Percentiles rank a stretch among this genome's conserved stretches.
Conservation (phyloP, 2,888 invertebrate genomes). For the Parnassius smintheus region DNA sequence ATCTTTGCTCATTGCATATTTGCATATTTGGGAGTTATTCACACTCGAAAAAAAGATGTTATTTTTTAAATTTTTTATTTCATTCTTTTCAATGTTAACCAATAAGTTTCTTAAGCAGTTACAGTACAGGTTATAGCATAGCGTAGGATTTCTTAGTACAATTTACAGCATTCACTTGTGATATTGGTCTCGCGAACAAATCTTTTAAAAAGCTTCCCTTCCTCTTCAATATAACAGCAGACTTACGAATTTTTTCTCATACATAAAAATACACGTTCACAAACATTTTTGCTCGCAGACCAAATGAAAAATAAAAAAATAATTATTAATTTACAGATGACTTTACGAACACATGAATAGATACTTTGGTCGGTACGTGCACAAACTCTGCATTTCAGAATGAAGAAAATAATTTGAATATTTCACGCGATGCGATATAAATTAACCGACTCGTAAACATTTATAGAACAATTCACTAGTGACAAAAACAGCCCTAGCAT, state of each 20-base stretch:
- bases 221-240: constrained; percentile 8
- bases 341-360: background rate
- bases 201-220: constrained; percentile 16
- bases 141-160: constrained; percentile 49
- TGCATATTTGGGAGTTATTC: no score
- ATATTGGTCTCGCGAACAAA: constrained; percentile 31
- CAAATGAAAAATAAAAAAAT: constrained; percentile 32
- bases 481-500: no score
- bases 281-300: constrained; percentile 26
- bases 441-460: no score
- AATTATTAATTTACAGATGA: constrained; percentile 38
- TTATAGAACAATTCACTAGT: no score
- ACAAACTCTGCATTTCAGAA: no score
- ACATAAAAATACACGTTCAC: constrained; percentile 9
- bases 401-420: no score
- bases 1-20: no score
- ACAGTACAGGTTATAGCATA: constrained; percentile 64
- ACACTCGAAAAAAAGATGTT: no score
- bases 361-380: background rate
- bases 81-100: constrained; percentile 74
- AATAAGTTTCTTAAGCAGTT: constrained; percentile 74
- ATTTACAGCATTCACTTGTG: constrained; percentile 39
- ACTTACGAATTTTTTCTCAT: background rate
- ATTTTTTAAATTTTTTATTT: constrained; percentile 46
- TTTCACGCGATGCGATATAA: no score